Conservation (phyloP, 2,888 invertebrate genomes). For the Agrotis clavis region DNA sequence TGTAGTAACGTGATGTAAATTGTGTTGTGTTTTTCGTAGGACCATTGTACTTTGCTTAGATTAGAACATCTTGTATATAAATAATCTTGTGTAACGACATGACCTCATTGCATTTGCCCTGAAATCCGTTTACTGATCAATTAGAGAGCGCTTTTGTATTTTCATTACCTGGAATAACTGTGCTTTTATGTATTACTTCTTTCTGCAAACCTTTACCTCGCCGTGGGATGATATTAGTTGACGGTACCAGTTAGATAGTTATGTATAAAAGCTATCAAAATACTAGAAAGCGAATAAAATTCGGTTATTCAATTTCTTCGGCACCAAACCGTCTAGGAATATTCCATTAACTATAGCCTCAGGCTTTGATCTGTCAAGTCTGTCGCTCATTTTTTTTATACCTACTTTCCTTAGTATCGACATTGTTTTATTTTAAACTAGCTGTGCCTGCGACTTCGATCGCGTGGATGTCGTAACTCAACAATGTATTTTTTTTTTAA, state of each 20-base stretch:
- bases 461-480: too few relatives aligned
- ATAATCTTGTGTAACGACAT: background rate
- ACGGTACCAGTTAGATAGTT: background rate
- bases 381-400: conserved; percentile 7
- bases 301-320: background rate
- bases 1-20: conserved; percentile 23
- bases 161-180: background rate
- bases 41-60: conserved; percentile 3
- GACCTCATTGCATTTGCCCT: background rate
- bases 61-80: background rate
- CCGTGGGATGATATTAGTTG: background rate
- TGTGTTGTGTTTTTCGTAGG: background rate
- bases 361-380: background rate
- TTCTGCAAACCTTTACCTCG: background rate
- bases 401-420: background rate
- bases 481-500: too few relatives aligned
- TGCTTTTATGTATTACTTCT: background rate
- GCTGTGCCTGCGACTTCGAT: too few relatives aligned
- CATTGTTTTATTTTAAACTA: background rate
- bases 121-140: background rate
- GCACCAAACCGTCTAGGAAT: conserved; percentile 5
- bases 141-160: background rate
- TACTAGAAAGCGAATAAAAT: conserved; percentile 23
- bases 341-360: conserved; percentile 9
- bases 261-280: background rate